These are phyloP conservation scores for Pelvicachromis taeniatus DNA, from an alignment of 2,113 vertebrate genomes.

Conservation along the genomic window DNA sequence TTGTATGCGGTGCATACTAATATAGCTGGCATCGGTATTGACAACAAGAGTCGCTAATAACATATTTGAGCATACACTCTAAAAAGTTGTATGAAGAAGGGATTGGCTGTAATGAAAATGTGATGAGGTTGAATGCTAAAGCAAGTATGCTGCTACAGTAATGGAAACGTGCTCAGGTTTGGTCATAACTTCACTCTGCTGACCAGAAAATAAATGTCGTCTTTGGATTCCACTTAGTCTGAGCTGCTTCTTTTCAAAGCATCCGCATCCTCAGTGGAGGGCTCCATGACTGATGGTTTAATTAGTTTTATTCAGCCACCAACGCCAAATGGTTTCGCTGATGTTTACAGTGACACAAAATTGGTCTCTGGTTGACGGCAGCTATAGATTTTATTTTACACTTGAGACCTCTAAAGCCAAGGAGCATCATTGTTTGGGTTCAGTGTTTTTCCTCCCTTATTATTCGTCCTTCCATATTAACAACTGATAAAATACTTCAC, in stretches of 20 bases:
- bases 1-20: not conserved
- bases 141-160: not conserved
- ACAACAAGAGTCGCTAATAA: not conserved
- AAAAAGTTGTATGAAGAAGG: not conserved
- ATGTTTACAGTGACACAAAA: not conserved
- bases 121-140: not conserved
- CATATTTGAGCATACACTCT: not conserved
- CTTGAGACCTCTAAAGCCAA: not conserved
- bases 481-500: not conserved
- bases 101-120: not conserved
- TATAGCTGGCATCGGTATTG: not conserved
- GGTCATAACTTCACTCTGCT: not conserved
- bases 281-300: not conserved
- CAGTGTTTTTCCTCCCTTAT: not conserved
- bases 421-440: not conserved
- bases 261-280: not conserved
- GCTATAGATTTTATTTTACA: not conserved
- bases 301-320: not conserved
- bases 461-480: too few relatives aligned
- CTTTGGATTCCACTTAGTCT: not conserved
- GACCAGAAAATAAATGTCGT: constrained; percentile 16
- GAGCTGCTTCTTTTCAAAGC: not conserved
- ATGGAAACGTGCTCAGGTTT: constrained; percentile 20
- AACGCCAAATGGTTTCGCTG: not conserved
- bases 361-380: not conserved